phyloP scores from a whole-genome alignment of 2,888 invertebrate genomes.

The Platerodrilus igneus region DNA sequence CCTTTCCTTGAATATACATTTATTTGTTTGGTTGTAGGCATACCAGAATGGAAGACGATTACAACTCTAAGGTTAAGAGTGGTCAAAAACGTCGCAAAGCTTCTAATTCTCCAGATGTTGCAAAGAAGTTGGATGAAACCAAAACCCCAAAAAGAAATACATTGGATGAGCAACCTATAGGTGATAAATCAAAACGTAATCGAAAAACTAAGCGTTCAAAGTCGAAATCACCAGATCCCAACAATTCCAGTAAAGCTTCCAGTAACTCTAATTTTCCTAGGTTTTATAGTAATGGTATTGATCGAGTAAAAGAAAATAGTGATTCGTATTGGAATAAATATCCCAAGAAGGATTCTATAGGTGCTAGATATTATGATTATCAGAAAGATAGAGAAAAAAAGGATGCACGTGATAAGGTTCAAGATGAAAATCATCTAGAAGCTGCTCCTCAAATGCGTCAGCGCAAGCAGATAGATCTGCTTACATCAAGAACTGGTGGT shows the following conservation, averaged over 20 bases:
- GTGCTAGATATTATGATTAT: conserved; percentile 39
- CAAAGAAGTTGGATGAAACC: too few relatives aligned
- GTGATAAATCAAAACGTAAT: too few relatives aligned
- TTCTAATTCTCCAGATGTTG: too few relatives aligned
- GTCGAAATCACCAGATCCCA: conserved; percentile 17
- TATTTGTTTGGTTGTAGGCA: too few relatives aligned
- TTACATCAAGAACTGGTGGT: conserved; percentile 83
- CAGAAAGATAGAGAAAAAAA: conserved; percentile 21
- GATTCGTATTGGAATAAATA: conserved; percentile 47
- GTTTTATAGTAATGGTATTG: conserved; percentile 41
- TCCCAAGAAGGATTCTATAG: conserved; percentile 42
- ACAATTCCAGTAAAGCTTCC: conserved; percentile 14
- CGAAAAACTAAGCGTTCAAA: too few relatives aligned
- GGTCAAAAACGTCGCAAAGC: too few relatives aligned
- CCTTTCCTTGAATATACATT: too few relatives aligned
- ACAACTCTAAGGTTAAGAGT: too few relatives aligned
- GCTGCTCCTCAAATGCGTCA: conserved; percentile 42
- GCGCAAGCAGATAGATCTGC: conserved; percentile 58
- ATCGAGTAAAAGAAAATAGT: conserved; percentile 34
- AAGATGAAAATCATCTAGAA: conserved; percentile 34
- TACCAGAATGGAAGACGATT: too few relatives aligned
- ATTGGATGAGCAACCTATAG: too few relatives aligned
- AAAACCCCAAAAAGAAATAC: too few relatives aligned
- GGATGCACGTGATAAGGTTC: conserved; percentile 22
- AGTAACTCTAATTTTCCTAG: conserved; percentile 29